Percentiles rank a stretch among this genome's conserved stretches.
phyloP scores from a whole-genome alignment of 53 echinoderm and acorn worm species.

The Crossaster papposus region DNA sequence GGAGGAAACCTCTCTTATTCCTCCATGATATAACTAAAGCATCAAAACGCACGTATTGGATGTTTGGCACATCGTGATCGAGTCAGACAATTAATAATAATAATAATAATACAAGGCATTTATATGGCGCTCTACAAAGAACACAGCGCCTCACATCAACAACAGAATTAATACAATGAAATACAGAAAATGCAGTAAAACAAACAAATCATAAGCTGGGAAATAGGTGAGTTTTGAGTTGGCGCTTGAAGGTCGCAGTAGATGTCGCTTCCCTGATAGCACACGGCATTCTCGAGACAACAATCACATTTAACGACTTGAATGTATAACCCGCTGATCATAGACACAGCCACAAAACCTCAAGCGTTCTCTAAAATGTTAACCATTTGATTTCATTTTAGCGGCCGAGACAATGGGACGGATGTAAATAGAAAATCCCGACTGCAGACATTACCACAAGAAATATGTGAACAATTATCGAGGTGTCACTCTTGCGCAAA shows the following conservation, averaged over 20 bases:
- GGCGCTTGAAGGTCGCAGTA: too few relatives aligned
- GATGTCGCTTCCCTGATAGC: too few relatives aligned
- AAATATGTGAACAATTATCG: background rate
- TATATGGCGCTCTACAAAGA: too few relatives aligned
- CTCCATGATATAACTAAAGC: background rate
- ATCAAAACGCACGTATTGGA: background rate
- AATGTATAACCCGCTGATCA: background rate
- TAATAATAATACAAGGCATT: too few relatives aligned
- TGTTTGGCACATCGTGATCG: background rate
- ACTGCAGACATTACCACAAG: background rate
- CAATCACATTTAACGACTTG: background rate
- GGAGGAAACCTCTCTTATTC: too few relatives aligned
- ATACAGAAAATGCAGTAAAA: too few relatives aligned
- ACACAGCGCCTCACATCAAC: too few relatives aligned
- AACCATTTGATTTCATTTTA: conserved; percentile 14
- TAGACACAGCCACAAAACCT: background rate
- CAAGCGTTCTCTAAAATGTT: background rate
- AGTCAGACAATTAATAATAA: background rate
- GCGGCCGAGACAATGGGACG: background rate
- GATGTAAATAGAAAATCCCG: background rate
- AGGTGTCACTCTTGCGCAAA: background rate
- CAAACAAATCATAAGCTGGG: too few relatives aligned
- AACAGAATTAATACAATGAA: too few relatives aligned
- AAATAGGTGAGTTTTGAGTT: too few relatives aligned
- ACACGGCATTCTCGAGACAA: too few relatives aligned